Conservation (phyloP, 2,797 vertebrate species). For the Catostomus latipinnis region DNA sequence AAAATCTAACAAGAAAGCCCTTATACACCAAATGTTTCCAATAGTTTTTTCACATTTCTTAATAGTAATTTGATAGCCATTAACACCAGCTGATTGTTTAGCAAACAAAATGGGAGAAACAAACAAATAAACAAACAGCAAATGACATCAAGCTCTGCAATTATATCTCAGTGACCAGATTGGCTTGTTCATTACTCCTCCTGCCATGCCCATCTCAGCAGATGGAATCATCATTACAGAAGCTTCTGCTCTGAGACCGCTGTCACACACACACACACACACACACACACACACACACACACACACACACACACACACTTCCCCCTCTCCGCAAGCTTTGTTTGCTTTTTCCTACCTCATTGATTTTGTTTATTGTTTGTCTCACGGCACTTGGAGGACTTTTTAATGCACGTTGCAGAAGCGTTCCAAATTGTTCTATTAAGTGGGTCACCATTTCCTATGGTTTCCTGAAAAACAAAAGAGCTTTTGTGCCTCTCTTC, state of each 20-base stretch:
- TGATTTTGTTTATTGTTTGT: slow-evolving; percentile 80
- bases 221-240: slow-evolving; percentile 71
- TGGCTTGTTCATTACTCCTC: slow-evolving; percentile 53
- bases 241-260: slow-evolving; percentile 55
- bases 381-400: slow-evolving; percentile 69
- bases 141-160: slow-evolving; percentile 45
- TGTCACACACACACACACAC: not conserved
- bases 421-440: slow-evolving; percentile 79
- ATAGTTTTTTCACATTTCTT: not conserved
- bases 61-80: slow-evolving; percentile 39
- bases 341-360: slow-evolving; percentile 68
- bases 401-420: slow-evolving; percentile 52
- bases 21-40: not conserved
- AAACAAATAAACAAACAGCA: slow-evolving; percentile 57
- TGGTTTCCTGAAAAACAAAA: slow-evolving; percentile 78
- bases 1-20: not conserved
- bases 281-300: slow-evolving; percentile 15
- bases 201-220: slow-evolving; percentile 58
- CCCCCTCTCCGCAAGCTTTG: slow-evolving; percentile 54
- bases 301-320: slow-evolving; percentile 12
- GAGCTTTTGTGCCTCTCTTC: slow-evolving; percentile 69
- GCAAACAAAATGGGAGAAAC: slow-evolving; percentile 35
- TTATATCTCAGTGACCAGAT: slow-evolving; percentile 65
- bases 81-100: slow-evolving; percentile 44
- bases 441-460: slow-evolving; percentile 81